These are phyloP conservation scores for Paedocypris micromegethes DNA, from an alignment of 2,797 vertebrate species.

Conservation along the genomic window DNA sequence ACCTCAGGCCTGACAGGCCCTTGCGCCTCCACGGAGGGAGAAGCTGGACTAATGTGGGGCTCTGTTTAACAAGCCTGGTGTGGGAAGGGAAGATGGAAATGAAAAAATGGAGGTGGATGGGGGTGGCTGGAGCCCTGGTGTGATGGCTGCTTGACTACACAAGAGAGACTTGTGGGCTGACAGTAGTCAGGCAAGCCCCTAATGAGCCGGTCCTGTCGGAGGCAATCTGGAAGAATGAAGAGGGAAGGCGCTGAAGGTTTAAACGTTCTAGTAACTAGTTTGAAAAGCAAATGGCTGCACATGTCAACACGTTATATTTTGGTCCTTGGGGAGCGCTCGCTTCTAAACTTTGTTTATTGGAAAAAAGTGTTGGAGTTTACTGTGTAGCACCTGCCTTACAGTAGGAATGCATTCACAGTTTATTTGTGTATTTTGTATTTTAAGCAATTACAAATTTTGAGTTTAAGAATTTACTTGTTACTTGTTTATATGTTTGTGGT, in stretches of 20 bases:
- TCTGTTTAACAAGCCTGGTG: slow-evolving; percentile 57
- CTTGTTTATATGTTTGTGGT: too few species aligned
- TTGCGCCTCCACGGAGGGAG: slow-evolving; percentile 59
- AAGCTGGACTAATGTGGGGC: slow-evolving; percentile 58
- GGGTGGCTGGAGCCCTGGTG: slow-evolving; percentile 35
- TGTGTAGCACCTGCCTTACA: too few species aligned
- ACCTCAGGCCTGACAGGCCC: slow-evolving; percentile 73
- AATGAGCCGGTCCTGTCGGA: slow-evolving; percentile 58
- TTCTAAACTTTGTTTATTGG: not conserved
- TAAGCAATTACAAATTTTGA: too few species aligned
- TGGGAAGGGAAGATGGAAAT: slow-evolving; percentile 22
- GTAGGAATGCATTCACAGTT: too few species aligned
- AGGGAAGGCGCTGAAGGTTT: slow-evolving; percentile 24
- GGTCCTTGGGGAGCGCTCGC: not conserved
- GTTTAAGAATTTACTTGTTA: too few species aligned
- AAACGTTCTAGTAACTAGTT: slow-evolving; percentile 16
- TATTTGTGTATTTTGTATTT: too few species aligned
- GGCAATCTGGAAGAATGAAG: slow-evolving; percentile 32
- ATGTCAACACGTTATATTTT: slow-evolving; percentile 15
- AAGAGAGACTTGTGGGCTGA: slow-evolving; percentile 53
- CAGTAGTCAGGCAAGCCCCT: slow-evolving; percentile 61
- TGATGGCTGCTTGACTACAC: slow-evolving; percentile 42
- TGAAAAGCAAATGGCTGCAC: slow-evolving; percentile 9
- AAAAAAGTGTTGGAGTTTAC: too few species aligned
- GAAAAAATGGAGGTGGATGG: slow-evolving; percentile 40